Evolutionary conservation across 2,113 vertebrate genomes (phyloP).

Genomic region (Rostratula benghalensis): DNA sequence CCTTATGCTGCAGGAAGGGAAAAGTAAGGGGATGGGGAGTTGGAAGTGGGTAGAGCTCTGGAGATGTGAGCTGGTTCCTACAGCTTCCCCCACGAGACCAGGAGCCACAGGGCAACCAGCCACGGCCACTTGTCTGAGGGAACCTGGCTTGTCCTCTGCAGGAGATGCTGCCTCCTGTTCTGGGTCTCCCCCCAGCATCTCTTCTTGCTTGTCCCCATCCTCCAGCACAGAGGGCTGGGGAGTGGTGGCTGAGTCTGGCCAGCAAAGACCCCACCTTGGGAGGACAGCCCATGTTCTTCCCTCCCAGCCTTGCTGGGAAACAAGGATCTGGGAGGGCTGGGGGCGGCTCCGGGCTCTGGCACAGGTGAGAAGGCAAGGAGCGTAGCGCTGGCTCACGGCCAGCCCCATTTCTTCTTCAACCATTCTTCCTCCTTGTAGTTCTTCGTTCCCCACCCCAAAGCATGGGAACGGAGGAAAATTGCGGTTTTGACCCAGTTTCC

Average conservation of each 20-base stretch:
- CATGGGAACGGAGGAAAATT: slow-evolving; percentile 44
- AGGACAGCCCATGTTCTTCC: not conserved
- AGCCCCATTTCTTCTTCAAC: not conserved
- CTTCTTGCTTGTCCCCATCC: not conserved
- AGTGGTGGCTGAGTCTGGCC: not conserved
- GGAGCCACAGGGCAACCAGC: not conserved
- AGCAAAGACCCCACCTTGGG: not conserved
- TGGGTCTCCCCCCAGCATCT: no score
- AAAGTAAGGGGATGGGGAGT: not conserved
- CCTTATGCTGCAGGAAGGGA: not conserved
- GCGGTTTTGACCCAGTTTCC: slow-evolving; percentile 42
- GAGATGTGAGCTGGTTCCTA: not conserved
- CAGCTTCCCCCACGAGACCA: not conserved
- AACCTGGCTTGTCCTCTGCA: no score
- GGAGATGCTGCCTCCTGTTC: fast-evolving
- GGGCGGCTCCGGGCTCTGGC: not conserved
- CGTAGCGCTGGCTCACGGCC: not conserved
- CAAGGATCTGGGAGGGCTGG: not conserved
- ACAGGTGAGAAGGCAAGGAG: not conserved
- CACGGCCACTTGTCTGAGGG: not conserved
- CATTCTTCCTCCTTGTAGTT: slow-evolving; percentile 7
- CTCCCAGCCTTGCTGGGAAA: not conserved
- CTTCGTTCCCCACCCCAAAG: slow-evolving; percentile 17
- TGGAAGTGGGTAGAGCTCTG: not conserved
- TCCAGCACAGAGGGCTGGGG: not conserved